Percentiles rank a stretch among this genome's conserved stretches.
These are phyloP conservation scores for Molothrus aeneus DNA, from an alignment of 2,797 vertebrate genomes.

Conservation along the genomic window DNA sequence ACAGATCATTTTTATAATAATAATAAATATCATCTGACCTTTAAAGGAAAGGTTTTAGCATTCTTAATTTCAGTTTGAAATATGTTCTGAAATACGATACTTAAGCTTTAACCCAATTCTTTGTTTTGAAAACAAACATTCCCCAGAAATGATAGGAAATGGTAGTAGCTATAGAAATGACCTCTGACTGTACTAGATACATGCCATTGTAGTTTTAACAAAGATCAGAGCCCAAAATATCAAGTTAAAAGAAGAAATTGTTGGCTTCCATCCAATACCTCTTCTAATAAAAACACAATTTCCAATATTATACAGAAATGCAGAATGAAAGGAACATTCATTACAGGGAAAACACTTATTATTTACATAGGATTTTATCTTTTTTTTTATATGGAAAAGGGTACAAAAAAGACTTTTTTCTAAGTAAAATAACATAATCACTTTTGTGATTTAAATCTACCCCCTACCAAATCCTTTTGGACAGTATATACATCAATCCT, in stretches of 20 bases:
- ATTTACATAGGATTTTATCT: conserved; percentile 79
- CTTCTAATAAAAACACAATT: conserved; percentile 78
- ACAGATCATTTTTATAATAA: conserved; percentile 89
- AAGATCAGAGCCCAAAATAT: conserved; percentile 84
- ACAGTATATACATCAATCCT: neutral
- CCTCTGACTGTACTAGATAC: conserved; percentile 83
- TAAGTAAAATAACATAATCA: conserved; percentile 69
- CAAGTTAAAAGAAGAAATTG: conserved; percentile 81
- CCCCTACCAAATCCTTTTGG: conserved; percentile 54
- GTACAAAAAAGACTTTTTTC: conserved; percentile 70
- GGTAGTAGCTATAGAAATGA: conserved; percentile 82
- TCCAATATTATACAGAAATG: conserved; percentile 78
- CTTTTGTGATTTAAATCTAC: conserved; percentile 67
- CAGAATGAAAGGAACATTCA: conserved; percentile 78
- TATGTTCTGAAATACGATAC: conserved; percentile 92
- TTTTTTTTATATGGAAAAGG: conserved; percentile 72
- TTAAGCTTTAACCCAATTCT: conserved; percentile 86
- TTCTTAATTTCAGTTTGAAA: conserved; percentile 92
- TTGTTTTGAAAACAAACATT: conserved; percentile 90
- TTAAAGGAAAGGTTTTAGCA: conserved; percentile 90
- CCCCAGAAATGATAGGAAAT: conserved; percentile 80
- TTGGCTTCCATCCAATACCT: conserved; percentile 77
- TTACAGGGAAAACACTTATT: conserved; percentile 76
- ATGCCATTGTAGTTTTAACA: conserved; percentile 79
- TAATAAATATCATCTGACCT: conserved; percentile 98